phyloP scores from a whole-genome alignment of 2,888 invertebrate genomes.

The Flabesymbios commensalis region DNA sequence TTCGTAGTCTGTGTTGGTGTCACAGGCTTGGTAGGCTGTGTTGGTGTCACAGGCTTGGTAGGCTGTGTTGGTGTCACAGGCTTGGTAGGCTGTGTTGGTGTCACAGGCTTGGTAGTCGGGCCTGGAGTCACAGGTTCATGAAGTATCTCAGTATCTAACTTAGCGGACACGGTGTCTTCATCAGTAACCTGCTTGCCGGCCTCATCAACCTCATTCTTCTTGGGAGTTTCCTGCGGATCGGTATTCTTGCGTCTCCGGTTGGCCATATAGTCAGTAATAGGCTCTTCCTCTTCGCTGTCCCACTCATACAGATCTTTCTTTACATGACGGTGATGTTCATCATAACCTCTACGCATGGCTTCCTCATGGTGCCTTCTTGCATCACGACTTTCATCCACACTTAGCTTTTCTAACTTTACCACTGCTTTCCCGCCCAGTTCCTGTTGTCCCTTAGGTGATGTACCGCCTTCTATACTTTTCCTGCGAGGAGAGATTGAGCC shows the following conservation, averaged over 20 bases:
- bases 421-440: too few species aligned
- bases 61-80: not conserved
- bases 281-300: constrained; percentile 30
- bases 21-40: constrained; percentile 9
- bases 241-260: too few species aligned
- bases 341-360: not conserved
- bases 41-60: not conserved
- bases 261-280: constrained; percentile 9
- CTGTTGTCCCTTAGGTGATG: constrained; percentile 1
- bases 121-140: not conserved
- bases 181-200: too few species aligned
- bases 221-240: too few species aligned
- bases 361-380: too few species aligned
- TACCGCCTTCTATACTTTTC: not conserved
- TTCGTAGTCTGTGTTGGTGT: too few species aligned
- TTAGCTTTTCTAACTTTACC: constrained; percentile 44
- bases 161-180: too few species aligned
- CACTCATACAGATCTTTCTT: constrained; percentile 30
- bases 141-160: too few species aligned
- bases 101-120: not conserved
- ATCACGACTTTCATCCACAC: too few species aligned
- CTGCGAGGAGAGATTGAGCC: too few species aligned
- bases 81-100: not conserved
- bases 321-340: not conserved
- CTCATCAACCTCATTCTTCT: too few species aligned